phyloP scores from a whole-genome alignment of 2,888 invertebrate genomes.

The Drosophila diplacantha region DNA sequence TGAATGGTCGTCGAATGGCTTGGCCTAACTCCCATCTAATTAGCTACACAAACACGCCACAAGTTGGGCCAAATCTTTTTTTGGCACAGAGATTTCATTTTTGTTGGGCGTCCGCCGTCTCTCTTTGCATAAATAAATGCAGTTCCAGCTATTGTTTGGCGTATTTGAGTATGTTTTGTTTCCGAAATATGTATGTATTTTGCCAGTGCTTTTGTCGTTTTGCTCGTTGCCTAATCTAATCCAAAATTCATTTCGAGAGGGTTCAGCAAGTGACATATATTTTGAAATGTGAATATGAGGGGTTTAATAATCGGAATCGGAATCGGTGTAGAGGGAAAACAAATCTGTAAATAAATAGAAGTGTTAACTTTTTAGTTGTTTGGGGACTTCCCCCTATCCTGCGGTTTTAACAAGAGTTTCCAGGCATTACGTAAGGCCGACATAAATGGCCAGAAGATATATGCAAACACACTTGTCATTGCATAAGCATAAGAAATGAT shows the following conservation, averaged over 20 bases:
- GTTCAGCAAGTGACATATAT: conserved; percentile 45
- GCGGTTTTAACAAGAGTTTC: neutral
- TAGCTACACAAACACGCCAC: conserved; percentile 55
- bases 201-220: conserved; percentile 31
- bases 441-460: conserved; percentile 60
- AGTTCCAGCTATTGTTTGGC: conserved; percentile 44
- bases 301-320: neutral
- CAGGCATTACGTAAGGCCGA: conserved; percentile 50
- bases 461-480: conserved; percentile 57
- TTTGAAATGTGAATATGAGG: neutral
- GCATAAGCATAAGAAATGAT: conserved; percentile 55
- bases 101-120: conserved; percentile 10
- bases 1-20: conserved; percentile 38
- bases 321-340: no score
- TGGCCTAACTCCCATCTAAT: conserved; percentile 50
- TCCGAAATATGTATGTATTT: conserved; percentile 52
- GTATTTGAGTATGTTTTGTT: conserved; percentile 34
- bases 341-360: neutral
- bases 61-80: conserved; percentile 33
- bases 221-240: conserved; percentile 47
- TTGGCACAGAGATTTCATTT: conserved; percentile 35
- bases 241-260: conserved; percentile 49
- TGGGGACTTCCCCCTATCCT: neutral
- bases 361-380: neutral
- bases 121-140: conserved; percentile 64